Evolutionary conservation across 2,888 invertebrate genomes (phyloP), one percentile per base, ranked within the genome.

Genomic region (Dryomyza anilis): DNA sequence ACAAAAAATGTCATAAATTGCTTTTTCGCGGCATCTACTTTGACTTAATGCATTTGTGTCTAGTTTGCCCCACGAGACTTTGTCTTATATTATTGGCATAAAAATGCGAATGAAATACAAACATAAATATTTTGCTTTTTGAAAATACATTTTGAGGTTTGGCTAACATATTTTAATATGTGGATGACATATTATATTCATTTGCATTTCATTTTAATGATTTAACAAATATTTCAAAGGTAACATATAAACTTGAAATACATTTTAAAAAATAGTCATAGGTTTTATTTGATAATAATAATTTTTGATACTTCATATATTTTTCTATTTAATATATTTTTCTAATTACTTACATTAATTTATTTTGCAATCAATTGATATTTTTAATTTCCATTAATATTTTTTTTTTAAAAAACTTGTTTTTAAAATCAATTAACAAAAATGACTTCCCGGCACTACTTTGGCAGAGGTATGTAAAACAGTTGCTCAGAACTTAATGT

Each of bases 401-500:
- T 55, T 62, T 46, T 52, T 45, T 45, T 3, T 52, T 64, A 25
- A 33, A 33, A 53, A 19, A 53, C 45, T 39, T 57, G 12, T 64
- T 43, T 64, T n/a, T n/a, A n/a, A n/a, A n/a, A n/a, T n/a, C 73
- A 74, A 70, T 70, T 45, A 56, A 64, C 52, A 73, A 73, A 76
- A 79, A 82, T 82, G 83, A 83, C 83, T 83, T 83, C 82, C 81
- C 82, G 81, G 79, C 83, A 81, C 75, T 77, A 77, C 80, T 82
- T 83, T 83, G 83, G 83, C 81, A 83, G 79, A 83, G 82, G 82
- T 61, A 61, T 53, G 61, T 61, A 61, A 61, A 50, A n/a, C 27
- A 43, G 4, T 10, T 39, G 23, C 16, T 27, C 21, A 43, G 19
- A 43, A 25, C 23, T 25, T 6, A 27, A 50, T 50, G 6, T 25